A percentile compares a stretch with the other conserved stretches of the same genome.
These are phyloP conservation scores for Xylota sylvarum DNA, from an alignment of 2,888 invertebrate species.

Conservation along the genomic window DNA sequence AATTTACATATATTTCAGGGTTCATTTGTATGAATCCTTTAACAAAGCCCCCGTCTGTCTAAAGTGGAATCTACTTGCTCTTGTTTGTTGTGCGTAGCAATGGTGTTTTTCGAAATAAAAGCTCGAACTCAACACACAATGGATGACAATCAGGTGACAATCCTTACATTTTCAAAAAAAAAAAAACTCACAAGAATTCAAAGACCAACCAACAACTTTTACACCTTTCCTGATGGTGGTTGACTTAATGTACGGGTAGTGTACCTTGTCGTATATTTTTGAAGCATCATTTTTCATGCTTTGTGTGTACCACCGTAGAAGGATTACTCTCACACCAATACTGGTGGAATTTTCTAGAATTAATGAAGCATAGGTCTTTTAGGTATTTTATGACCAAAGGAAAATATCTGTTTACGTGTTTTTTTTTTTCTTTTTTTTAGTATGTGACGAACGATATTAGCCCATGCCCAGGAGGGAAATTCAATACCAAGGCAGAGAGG, in stretches of 20 bases:
- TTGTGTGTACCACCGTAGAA: slow-evolving; percentile 51
- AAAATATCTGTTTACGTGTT: slow-evolving; percentile 49
- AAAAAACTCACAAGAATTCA: slow-evolving; percentile 2
- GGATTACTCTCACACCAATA: slow-evolving; percentile 61
- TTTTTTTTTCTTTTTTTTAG: slow-evolving; percentile 39
- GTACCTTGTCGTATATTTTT: slow-evolving; percentile 64
- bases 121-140: slow-evolving; percentile 64
- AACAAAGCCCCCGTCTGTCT: slow-evolving; percentile 73
- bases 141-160: slow-evolving; percentile 76
- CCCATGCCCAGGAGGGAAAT: slow-evolving; percentile 69
- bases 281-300: slow-evolving; percentile 76
- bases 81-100: slow-evolving; percentile 59
- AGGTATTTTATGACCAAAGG: slow-evolving; percentile 43
- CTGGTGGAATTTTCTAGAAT: slow-evolving; percentile 63
- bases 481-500: slow-evolving; percentile 26
- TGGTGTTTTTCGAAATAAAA: slow-evolving; percentile 41
- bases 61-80: slow-evolving; percentile 70
- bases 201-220: slow-evolving; percentile 63
- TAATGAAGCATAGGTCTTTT: slow-evolving; percentile 70
- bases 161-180: slow-evolving; percentile 54
- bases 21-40: slow-evolving; percentile 77
- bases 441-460: slow-evolving; percentile 61
- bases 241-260: slow-evolving; percentile 73
- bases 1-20: slow-evolving; percentile 75
- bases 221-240: slow-evolving; percentile 63